phyloP scores from a whole-genome alignment of 2,888 invertebrate genomes.

The Xestia sexstrigata region DNA sequence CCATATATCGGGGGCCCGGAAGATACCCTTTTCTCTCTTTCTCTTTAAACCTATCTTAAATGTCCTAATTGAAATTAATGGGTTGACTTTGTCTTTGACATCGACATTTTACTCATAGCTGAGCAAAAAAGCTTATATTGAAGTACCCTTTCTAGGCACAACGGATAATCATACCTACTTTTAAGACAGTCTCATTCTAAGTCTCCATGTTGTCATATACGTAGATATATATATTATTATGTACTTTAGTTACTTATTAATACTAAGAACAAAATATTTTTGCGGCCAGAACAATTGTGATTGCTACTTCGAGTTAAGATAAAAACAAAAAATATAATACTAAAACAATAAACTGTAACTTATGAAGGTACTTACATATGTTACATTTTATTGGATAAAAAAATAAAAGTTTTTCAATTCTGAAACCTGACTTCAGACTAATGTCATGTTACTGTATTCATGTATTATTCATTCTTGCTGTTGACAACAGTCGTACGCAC shows the following conservation, averaged over 20 bases:
- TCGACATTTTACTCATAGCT: neutral
- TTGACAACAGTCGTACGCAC: neutral
- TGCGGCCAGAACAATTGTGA: neutral
- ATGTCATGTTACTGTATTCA: neutral
- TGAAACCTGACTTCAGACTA: neutral
- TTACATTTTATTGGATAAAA: too few relatives aligned
- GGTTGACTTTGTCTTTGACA: neutral
- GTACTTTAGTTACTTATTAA: neutral
- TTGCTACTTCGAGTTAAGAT: too few relatives aligned
- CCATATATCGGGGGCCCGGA: too few relatives aligned
- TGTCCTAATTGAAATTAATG: neutral
- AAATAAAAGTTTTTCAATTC: too few relatives aligned
- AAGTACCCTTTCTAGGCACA: neutral
- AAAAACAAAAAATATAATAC: too few relatives aligned
- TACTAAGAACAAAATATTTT: slow-evolving; percentile 4
- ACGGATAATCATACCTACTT: neutral
- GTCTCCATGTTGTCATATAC: neutral
- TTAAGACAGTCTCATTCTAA: neutral
- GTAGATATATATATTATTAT: neutral
- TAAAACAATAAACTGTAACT: too few relatives aligned
- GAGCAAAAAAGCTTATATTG: neutral
- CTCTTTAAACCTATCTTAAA: neutral
- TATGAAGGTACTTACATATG: too few relatives aligned
- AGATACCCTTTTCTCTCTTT: neutral
- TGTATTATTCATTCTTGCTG: neutral